Evolutionary conservation across 23 tunicate genomes (phyloP).

Genomic region (Halocynthia aurantium): DNA sequence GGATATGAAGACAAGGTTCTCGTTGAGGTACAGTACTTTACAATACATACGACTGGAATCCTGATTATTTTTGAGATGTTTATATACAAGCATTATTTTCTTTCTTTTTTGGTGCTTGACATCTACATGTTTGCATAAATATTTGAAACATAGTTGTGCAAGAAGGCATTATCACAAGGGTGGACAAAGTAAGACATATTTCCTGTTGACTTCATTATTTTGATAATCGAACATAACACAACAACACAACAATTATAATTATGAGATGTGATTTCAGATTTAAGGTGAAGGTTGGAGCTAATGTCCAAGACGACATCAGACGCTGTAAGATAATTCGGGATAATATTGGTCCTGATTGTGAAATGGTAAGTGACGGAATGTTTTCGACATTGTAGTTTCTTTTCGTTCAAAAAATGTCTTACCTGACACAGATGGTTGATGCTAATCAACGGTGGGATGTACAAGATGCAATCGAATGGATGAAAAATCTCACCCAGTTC

Average conservation of each 20-base stretch:
- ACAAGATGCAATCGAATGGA: conserved; percentile 91
- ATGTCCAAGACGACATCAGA: conserved; percentile 84
- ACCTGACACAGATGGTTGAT: conserved; percentile 82
- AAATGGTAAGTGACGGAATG: conserved; percentile 43
- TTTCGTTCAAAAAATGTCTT: background rate
- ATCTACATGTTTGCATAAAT: background rate
- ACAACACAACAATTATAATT: background rate
- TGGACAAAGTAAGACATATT: conserved; percentile 73
- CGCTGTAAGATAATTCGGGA: conserved; percentile 72
- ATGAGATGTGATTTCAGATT: conserved; percentile 32
- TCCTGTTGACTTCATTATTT: background rate
- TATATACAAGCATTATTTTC: background rate
- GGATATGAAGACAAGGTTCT: conserved; percentile 84
- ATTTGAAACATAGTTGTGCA: conserved; percentile 47
- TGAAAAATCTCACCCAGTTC: conserved; percentile 77
- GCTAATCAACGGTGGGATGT: conserved; percentile 99
- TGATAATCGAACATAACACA: background rate
- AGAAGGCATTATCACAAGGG: conserved; percentile 71
- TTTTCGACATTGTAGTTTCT: background rate
- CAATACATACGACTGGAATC: background rate
- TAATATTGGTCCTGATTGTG: conserved; percentile 71
- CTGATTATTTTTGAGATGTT: background rate
- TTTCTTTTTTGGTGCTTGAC: background rate
- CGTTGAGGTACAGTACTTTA: conserved; percentile 27
- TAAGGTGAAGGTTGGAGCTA: conserved; percentile 92